Percentiles rank a stretch among this genome's conserved stretches.
Evolutionary conservation across 2,888 invertebrate genomes (phyloP).

Genomic region (Lasioglossum malachurum): DNA sequence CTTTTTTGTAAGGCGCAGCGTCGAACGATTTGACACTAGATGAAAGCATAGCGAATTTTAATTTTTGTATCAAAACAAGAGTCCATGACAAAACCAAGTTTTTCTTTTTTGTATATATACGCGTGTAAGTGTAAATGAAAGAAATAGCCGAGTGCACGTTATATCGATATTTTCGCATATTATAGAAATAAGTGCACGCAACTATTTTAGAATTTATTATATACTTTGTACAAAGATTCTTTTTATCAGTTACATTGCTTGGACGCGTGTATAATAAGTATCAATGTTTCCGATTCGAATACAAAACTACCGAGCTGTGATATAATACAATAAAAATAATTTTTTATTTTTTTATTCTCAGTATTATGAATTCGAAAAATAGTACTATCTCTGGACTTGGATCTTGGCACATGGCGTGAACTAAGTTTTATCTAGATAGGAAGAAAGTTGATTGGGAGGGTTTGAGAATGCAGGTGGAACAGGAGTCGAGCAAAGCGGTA

Average conservation of each 20-base stretch:
- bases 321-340: slow-evolving; percentile 62
- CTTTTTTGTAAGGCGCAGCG: slow-evolving; percentile 26
- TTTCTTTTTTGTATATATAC: slow-evolving; percentile 44
- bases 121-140: slow-evolving; percentile 46
- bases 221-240: slow-evolving; percentile 47
- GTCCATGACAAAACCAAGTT: slow-evolving; percentile 62
- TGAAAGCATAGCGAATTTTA: slow-evolving; percentile 37
- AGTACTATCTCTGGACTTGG: slow-evolving; percentile 58
- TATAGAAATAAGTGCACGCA: slow-evolving; percentile 23
- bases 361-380: slow-evolving; percentile 64
- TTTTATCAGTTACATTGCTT: slow-evolving; percentile 34
- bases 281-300: slow-evolving; percentile 34
- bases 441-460: slow-evolving; percentile 70
- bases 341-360: slow-evolving; percentile 66
- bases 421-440: slow-evolving; percentile 71
- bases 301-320: slow-evolving; percentile 61
- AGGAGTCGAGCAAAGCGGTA: slow-evolving; percentile 63
- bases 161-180: slow-evolving; percentile 41
- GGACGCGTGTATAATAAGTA: slow-evolving; percentile 17
- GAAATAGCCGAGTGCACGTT: slow-evolving; percentile 25
- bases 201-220: slow-evolving; percentile 62
- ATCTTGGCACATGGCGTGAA: slow-evolving; percentile 73
- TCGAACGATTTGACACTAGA: slow-evolving; percentile 41
- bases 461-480: slow-evolving; percentile 81
- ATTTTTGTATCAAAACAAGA: slow-evolving; percentile 33